A percentile compares a stretch with the other conserved stretches of the same genome.
Conservation (phyloP, 2,888 invertebrate species). For the Drosophila antonietae region DNA sequence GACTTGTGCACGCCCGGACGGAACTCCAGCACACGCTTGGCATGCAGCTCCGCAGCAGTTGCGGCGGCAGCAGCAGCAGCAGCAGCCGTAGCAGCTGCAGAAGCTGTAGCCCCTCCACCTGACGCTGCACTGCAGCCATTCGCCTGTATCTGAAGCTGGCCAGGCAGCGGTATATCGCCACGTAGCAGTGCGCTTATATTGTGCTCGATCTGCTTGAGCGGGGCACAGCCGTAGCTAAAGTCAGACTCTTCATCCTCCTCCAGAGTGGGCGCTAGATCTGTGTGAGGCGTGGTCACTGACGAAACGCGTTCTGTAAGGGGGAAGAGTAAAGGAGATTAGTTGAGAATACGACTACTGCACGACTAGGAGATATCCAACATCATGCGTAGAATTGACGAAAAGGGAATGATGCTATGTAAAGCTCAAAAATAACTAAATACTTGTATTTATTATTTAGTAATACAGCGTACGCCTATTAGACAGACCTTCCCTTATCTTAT, state of each 20-base stretch:
- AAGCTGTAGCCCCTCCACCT: conserved; percentile 59
- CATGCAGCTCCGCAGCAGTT: conserved; percentile 76
- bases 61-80: conserved; percentile 67
- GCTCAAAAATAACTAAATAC: too few species aligned
- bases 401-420: too few species aligned
- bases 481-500: too few species aligned
- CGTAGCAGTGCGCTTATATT: conserved; percentile 90
- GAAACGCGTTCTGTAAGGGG: conserved; percentile 74
- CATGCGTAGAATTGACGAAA: too few species aligned
- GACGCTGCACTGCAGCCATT: conserved; percentile 34
- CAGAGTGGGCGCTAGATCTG: conserved; percentile 89
- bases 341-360: too few species aligned
- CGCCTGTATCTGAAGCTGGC: conserved; percentile 21
- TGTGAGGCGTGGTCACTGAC: conserved; percentile 86
- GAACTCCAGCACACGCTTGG: conserved; percentile 84
- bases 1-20: conserved; percentile 90
- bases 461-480: too few species aligned
- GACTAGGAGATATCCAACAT: too few species aligned
- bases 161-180: conserved; percentile 76
- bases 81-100: conserved; percentile 21
- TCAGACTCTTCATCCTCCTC: conserved; percentile 89
- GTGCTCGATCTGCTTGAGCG: conserved; percentile 89
- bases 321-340: not conserved
- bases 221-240: conserved; percentile 88
- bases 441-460: too few species aligned